These are phyloP conservation scores for Limonius californicus DNA, from an alignment of 1,140 invertebrate species.

Conservation along the genomic window DNA sequence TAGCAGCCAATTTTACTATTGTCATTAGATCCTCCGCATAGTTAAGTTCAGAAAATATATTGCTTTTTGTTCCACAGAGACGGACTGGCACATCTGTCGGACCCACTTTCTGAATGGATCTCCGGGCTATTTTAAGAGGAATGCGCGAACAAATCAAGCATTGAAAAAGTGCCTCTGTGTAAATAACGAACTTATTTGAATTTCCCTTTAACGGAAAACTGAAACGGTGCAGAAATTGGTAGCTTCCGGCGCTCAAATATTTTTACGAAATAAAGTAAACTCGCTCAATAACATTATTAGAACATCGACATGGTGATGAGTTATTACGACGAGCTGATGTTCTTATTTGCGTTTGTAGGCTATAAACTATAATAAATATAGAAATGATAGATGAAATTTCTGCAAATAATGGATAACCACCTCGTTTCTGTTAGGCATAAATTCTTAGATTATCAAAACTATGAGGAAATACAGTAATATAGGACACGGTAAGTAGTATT, in stretches of 20 bases:
- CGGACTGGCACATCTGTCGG: not conserved
- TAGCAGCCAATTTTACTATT: no score
- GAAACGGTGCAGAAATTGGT: not conserved
- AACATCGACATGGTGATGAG: not conserved
- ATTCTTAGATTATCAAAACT: no score
- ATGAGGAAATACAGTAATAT: no score
- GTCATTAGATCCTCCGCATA: no score
- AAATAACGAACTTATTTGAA: not conserved
- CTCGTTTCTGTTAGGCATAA: no score
- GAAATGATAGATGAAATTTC: no score
- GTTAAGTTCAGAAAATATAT: no score
- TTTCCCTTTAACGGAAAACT: not conserved
- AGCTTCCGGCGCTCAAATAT: not conserved
- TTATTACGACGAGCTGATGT: not conserved
- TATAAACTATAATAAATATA: no score
- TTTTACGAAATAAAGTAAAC: not conserved
- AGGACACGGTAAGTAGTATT: no score
- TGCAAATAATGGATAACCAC: no score
- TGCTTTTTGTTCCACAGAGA: no score
- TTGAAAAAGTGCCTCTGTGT: not conserved
- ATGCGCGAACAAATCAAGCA: not conserved
- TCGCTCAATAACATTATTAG: not conserved
- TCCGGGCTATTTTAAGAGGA: not conserved
- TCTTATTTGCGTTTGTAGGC: not conserved
- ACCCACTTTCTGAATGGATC: not conserved